Percentiles rank a stretch among this genome's conserved stretches.
Evolutionary conservation across 2,113 vertebrate species (phyloP).

Genomic region (Chelonoidis abingdonii): DNA sequence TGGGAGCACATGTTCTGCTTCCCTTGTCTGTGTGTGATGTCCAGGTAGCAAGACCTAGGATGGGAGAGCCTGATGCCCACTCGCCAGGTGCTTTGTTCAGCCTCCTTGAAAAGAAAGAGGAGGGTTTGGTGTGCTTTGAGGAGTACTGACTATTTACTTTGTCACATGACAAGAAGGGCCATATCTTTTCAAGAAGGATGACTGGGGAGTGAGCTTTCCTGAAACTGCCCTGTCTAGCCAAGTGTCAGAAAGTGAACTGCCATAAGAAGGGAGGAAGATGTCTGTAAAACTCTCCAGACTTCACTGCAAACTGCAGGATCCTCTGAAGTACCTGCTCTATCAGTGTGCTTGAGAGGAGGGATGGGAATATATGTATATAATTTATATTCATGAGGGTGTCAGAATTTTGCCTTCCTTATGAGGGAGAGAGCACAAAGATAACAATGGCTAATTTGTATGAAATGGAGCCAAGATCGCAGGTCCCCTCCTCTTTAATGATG

Average conservation of each 20-base stretch:
- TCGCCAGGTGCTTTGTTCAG: not conserved
- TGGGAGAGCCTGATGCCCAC: not conserved
- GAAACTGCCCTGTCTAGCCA: not conserved
- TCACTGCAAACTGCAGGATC: conserved; percentile 47
- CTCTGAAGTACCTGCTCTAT: not conserved
- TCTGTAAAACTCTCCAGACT: conserved; percentile 40
- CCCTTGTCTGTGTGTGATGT: not conserved
- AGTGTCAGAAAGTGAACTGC: not conserved
- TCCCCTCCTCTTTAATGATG: not conserved
- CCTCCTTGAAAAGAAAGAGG: not conserved
- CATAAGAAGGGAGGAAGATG: not conserved
- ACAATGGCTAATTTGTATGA: not conserved
- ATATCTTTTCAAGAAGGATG: not conserved
- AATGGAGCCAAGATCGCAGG: not conserved
- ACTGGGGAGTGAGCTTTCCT: accelerated
- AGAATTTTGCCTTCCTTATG: not conserved
- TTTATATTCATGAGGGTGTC: not conserved
- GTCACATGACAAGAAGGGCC: not conserved
- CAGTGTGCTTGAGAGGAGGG: conserved; percentile 18
- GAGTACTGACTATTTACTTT: not conserved
- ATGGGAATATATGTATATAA: not conserved
- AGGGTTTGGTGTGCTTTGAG: not conserved
- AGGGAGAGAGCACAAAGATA: not conserved
- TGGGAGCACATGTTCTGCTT: no score
- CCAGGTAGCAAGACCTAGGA: not conserved